Evolutionary conservation across 1,140 invertebrate species (phyloP).

Genomic region (Calliphora vicina): DNA sequence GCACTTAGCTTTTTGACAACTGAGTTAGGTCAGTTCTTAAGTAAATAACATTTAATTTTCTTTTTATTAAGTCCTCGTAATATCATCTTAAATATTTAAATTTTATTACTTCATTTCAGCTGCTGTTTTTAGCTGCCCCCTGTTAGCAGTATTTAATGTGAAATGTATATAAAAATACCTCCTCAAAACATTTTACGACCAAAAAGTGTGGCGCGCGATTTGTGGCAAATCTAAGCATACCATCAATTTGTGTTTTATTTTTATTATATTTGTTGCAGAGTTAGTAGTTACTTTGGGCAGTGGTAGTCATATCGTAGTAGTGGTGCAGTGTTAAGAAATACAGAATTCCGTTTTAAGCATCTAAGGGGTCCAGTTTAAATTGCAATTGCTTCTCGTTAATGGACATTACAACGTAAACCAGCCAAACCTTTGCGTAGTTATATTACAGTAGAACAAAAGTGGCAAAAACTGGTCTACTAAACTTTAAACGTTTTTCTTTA

Average conservation of each 20-base stretch:
- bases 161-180: background rate
- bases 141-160: no score
- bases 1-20: no score
- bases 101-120: background rate
- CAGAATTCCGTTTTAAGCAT: background rate
- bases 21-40: no score
- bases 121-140: background rate
- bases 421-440: constrained; percentile 40
- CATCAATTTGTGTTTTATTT: constrained; percentile 10
- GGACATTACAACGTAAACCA: constrained; percentile 58
- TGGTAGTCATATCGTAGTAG: background rate
- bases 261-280: background rate
- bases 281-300: constrained; percentile 1
- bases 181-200: background rate
- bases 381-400: constrained; percentile 64
- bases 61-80: no score
- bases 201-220: background rate
- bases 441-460: background rate
- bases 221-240: background rate
- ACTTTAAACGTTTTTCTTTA: no score
- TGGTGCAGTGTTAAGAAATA: background rate
- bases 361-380: constrained; percentile 62
- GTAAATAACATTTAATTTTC: no score
- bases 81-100: no score
- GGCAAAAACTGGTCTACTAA: no score